phyloP scores from a whole-genome alignment of 2,797 vertebrate genomes.

The Sparus aurata region DNA sequence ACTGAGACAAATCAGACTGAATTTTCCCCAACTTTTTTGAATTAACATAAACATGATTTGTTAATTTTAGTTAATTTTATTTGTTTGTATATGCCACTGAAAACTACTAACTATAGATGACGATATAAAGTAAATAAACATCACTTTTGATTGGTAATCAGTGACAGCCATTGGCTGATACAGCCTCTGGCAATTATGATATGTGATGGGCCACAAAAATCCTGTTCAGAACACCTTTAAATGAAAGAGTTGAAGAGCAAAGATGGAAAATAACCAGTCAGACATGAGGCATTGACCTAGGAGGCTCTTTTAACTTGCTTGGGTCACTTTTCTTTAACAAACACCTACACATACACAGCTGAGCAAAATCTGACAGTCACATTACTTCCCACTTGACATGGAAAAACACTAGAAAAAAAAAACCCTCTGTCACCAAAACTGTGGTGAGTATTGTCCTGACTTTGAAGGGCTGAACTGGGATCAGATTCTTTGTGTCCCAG shows the following conservation, averaged over 20 bases:
- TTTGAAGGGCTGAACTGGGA: constrained; percentile 43
- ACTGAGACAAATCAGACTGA: too few species aligned
- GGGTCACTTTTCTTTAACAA: constrained; percentile 44
- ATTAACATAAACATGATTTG: too few species aligned
- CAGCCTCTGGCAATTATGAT: too few species aligned
- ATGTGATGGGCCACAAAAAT: too few species aligned
- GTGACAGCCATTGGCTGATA: too few species aligned
- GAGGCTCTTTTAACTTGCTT: constrained; percentile 41
- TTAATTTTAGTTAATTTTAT: too few species aligned
- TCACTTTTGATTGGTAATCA: too few species aligned
- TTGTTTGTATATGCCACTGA: too few species aligned
- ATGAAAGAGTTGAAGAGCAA: constrained; percentile 17
- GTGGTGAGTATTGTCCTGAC: constrained; percentile 28
- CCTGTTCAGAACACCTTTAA: too few species aligned
- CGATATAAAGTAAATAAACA: too few species aligned
- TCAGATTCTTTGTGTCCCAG: constrained; percentile 59
- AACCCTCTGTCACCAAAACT: constrained; percentile 11
- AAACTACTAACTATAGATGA: too few species aligned
- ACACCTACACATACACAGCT: constrained; percentile 35
- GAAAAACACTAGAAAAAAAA: constrained; percentile 38
- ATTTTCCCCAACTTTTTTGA: too few species aligned
- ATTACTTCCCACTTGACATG: background rate
- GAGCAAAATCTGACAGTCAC: constrained; percentile 9
- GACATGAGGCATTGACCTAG: constrained; percentile 60
- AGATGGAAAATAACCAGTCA: constrained; percentile 62